phyloP scores from a whole-genome alignment of 1,140 invertebrate species.

The Drosophila guanche region DNA sequence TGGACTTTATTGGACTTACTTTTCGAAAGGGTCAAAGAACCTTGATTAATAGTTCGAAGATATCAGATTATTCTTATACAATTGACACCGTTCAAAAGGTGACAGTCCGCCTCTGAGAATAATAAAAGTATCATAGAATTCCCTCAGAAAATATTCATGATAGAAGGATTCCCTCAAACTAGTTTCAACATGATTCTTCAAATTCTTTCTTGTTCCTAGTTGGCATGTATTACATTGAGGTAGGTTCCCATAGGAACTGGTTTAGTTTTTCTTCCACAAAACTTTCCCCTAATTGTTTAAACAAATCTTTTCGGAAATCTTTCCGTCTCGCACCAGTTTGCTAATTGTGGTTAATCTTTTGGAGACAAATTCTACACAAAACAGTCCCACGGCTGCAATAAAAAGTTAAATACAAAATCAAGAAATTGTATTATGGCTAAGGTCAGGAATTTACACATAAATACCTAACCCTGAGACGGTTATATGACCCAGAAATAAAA shows the following conservation, averaged over 20 bases:
- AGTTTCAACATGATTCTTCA: too few relatives aligned
- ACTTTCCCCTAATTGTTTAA: conserved; percentile 29
- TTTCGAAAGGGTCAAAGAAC: conserved; percentile 1
- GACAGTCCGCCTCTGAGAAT: too few relatives aligned
- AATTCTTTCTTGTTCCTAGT: background rate
- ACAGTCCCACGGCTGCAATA: background rate
- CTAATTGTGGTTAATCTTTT: conserved; percentile 53
- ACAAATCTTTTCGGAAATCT: conserved; percentile 48
- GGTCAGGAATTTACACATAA: conserved; percentile 17
- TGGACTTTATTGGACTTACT: too few relatives aligned
- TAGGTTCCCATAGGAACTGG: conserved; percentile 11
- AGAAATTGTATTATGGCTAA: conserved; percentile 17
- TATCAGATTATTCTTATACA: too few relatives aligned
- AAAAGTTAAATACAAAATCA: conserved; percentile 5
- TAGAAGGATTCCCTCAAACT: background rate
- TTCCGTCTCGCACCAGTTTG: conserved; percentile 53
- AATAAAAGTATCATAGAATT: too few relatives aligned
- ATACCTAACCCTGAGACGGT: conserved; percentile 3
- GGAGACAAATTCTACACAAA: background rate
- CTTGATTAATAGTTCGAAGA: background rate
- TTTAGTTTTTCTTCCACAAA: conserved; percentile 26
- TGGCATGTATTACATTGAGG: conserved; percentile 16
- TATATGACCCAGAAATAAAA: conserved; percentile 4
- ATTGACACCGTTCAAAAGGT: too few relatives aligned
- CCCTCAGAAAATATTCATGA: background rate